These are phyloP conservation scores for Graphium colonna DNA, from an alignment of 2,888 invertebrate genomes.

Conservation along the genomic window DNA sequence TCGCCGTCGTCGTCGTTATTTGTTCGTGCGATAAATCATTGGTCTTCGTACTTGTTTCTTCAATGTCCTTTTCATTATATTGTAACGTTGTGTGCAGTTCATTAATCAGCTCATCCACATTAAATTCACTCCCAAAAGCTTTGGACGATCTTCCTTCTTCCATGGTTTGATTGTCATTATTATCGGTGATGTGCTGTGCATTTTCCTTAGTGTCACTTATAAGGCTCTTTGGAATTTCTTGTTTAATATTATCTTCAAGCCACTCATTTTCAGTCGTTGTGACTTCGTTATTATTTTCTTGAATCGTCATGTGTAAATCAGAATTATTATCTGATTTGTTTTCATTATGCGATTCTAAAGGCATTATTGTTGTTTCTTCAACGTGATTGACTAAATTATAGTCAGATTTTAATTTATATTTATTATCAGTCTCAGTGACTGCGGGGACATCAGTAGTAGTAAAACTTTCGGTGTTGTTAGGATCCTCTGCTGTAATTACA, in stretches of 20 bases:
- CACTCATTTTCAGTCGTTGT: constrained; percentile 47
- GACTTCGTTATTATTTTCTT: constrained; percentile 28
- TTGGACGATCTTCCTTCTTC: constrained; percentile 50
- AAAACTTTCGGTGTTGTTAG: too few species aligned
- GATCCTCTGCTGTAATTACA: too few species aligned
- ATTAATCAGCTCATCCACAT: constrained; percentile 37
- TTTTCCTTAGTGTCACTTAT: constrained; percentile 24
- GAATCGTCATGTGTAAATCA: not conserved
- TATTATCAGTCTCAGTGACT: too few species aligned
- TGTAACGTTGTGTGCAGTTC: not conserved
- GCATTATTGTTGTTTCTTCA: constrained; percentile 4
- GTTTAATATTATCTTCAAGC: constrained; percentile 41
- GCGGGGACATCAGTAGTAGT: too few species aligned
- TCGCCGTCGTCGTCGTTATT: constrained; percentile 25
- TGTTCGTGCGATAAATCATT: constrained; percentile 38
- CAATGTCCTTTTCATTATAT: constrained; percentile 15
- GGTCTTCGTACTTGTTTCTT: constrained; percentile 22
- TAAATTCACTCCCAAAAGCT: constrained; percentile 39
- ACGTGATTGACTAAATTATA: too few species aligned
- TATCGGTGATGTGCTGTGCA: constrained; percentile 31
- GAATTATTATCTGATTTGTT: constrained; percentile 4
- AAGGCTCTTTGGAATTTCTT: constrained; percentile 23
- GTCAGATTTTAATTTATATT: too few species aligned
- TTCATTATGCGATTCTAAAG: constrained; percentile 15
- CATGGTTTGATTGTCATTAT: constrained; percentile 34